These are phyloP conservation scores for Myiotriccus ornatus DNA, from an alignment of 2,797 vertebrate species.

Conservation along the genomic window DNA sequence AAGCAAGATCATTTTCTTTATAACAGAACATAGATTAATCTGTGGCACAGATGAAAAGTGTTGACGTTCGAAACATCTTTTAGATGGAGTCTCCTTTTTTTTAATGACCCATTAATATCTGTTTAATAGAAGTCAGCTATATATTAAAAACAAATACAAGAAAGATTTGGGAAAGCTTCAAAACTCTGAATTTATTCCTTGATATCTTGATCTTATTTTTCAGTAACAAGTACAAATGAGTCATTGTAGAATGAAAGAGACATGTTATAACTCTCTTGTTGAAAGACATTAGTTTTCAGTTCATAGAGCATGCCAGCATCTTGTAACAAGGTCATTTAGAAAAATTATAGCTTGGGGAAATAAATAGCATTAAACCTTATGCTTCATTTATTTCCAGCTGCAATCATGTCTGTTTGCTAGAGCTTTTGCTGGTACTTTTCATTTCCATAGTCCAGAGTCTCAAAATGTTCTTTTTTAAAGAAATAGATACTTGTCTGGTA, in stretches of 20 bases:
- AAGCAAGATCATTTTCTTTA: background rate
- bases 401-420: background rate
- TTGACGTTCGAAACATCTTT: background rate
- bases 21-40: background rate
- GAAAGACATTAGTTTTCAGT: background rate
- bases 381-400: background rate
- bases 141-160: background rate
- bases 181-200: background rate
- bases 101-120: background rate
- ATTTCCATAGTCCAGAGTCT: background rate
- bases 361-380: background rate
- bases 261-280: background rate
- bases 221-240: background rate
- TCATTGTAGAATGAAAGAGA: background rate
- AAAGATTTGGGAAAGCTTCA: background rate
- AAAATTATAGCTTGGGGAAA: background rate
- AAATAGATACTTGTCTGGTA: background rate
- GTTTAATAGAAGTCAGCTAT: background rate
- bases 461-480: background rate
- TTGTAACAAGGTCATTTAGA: background rate
- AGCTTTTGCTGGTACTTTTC: background rate
- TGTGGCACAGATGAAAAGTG: background rate
- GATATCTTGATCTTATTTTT: background rate
- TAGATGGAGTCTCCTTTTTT: background rate
- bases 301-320: background rate